Percentiles rank a stretch among this genome's conserved stretches.
phyloP scores from a whole-genome alignment of 2,797 vertebrate genomes.

The Lophius americanus region DNA sequence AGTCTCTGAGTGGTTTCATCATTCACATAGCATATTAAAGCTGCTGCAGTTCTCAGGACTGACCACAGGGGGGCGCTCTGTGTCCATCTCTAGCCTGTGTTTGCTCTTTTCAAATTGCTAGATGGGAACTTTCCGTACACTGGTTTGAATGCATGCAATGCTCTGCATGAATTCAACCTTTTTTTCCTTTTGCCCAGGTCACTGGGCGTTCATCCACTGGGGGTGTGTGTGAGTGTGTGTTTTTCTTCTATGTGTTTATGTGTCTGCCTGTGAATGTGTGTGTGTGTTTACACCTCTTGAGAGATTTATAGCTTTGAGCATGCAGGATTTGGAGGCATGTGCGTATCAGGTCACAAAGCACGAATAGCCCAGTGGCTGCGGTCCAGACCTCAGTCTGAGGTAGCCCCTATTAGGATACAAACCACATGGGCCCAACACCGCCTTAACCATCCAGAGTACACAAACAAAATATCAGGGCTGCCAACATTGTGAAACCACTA shows the following conservation, averaged over 20 bases:
- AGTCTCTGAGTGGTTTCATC: slow-evolving; percentile 41
- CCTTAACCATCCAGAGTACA: slow-evolving; percentile 49
- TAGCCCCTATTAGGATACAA: slow-evolving; percentile 72
- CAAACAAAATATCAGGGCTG: slow-evolving; percentile 53
- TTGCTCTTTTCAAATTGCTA: slow-evolving; percentile 27
- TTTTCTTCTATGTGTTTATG: slow-evolving; percentile 11
- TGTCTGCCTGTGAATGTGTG: slow-evolving; percentile 10
- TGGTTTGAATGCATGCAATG: slow-evolving; percentile 65
- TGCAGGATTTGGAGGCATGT: slow-evolving; percentile 67
- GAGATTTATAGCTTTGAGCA: slow-evolving; percentile 68
- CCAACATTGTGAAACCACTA: slow-evolving; percentile 31
- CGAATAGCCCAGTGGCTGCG: slow-evolving; percentile 64
- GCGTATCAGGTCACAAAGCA: slow-evolving; percentile 73
- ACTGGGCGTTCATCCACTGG: slow-evolving; percentile 54
- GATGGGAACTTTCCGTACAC: slow-evolving; percentile 80
- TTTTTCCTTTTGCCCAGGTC: slow-evolving; percentile 70
- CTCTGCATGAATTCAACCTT: slow-evolving; percentile 64
- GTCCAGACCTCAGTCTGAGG: slow-evolving; percentile 62
- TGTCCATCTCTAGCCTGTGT: slow-evolving; percentile 11
- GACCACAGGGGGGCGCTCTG: slow-evolving; percentile 62
- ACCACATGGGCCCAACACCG: slow-evolving; percentile 61
- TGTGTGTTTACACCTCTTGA: slow-evolving; percentile 52
- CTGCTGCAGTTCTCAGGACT: slow-evolving; percentile 21
- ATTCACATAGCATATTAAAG: not conserved
- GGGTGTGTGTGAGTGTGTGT: slow-evolving; percentile 30